A percentile compares a stretch with the other conserved stretches of the same genome.
These are phyloP conservation scores for Hypothenemus hampei DNA, from an alignment of 1,140 invertebrate genomes.

Conservation along the genomic window DNA sequence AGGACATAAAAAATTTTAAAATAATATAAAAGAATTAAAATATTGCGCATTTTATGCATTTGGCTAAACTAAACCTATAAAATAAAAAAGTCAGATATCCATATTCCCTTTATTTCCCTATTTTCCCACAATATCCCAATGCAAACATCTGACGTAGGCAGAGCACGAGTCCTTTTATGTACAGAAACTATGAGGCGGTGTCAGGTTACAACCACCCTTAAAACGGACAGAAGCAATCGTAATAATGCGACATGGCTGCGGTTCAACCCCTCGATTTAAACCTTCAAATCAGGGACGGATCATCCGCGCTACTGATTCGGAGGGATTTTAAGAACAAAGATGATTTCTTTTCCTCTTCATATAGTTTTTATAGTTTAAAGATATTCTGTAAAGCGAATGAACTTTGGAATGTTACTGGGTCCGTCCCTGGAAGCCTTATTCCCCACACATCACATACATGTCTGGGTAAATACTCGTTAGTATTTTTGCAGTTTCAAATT, in stretches of 20 bases:
- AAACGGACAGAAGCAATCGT: conserved; percentile 15
- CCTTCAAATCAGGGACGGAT: conserved; percentile 2
- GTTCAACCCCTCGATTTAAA: conserved; percentile 19
- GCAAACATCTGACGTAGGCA: conserved; percentile 7
- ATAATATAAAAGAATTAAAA: too few species aligned
- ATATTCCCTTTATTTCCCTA: too few species aligned
- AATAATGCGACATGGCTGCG: conserved; percentile 12
- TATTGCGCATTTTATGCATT: too few species aligned
- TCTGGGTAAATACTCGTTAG: not conserved
- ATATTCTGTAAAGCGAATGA: too few species aligned
- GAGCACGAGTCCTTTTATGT: conserved; percentile 13
- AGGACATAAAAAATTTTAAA: too few species aligned
- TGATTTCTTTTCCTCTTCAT: too few species aligned
- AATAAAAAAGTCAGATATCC: too few species aligned
- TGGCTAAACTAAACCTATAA: too few species aligned
- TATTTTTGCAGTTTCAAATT: conserved; percentile 3
- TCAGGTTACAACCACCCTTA: conserved; percentile 20
- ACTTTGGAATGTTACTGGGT: too few species aligned
- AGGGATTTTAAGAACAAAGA: too few species aligned
- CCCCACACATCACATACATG: not conserved
- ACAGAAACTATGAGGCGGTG: conserved; percentile 12
- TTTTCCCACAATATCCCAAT: conserved; percentile 8
- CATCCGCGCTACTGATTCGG: too few species aligned
- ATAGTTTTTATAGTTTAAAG: too few species aligned
- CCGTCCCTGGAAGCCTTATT: not conserved